These are phyloP conservation scores for Cantharis nigra DNA, from an alignment of 2,888 invertebrate species.

Conservation along the genomic window DNA sequence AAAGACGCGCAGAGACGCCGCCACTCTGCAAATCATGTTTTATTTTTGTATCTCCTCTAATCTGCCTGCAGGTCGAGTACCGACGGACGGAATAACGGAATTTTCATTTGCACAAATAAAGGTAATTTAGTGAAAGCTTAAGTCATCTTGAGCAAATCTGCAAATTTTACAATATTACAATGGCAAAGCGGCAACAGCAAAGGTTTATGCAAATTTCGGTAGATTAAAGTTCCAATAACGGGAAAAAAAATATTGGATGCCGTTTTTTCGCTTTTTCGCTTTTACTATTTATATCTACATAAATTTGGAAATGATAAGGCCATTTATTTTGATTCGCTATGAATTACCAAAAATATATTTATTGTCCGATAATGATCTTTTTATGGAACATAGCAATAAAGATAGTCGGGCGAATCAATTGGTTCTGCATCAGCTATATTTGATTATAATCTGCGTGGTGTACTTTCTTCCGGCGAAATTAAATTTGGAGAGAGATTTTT, in stretches of 20 bases:
- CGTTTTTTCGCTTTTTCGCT: too few species aligned
- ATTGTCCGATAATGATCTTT: background rate
- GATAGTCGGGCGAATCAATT: background rate
- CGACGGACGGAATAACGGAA: background rate
- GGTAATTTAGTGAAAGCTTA: background rate
- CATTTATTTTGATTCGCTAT: background rate
- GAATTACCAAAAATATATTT: background rate
- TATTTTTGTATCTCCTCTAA: background rate
- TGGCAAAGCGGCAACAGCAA: background rate
- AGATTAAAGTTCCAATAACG: too few species aligned
- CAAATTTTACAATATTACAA: background rate
- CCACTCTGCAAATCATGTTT: background rate
- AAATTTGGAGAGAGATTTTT: background rate
- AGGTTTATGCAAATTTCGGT: background rate
- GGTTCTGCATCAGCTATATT: background rate
- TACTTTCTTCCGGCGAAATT: background rate
- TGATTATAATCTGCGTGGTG: background rate
- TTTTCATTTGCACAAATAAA: background rate
- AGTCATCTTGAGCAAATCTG: background rate
- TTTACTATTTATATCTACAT: background rate
- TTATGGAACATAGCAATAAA: background rate
- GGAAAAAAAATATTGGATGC: too few species aligned
- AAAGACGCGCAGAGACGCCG: background rate
- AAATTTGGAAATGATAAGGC: background rate
- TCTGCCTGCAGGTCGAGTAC: background rate